Evolutionary conservation across 2,113 vertebrate genomes (phyloP), one percentile per base, ranked within the genome.

Genomic region (Chinchilla lanigera): DNA sequence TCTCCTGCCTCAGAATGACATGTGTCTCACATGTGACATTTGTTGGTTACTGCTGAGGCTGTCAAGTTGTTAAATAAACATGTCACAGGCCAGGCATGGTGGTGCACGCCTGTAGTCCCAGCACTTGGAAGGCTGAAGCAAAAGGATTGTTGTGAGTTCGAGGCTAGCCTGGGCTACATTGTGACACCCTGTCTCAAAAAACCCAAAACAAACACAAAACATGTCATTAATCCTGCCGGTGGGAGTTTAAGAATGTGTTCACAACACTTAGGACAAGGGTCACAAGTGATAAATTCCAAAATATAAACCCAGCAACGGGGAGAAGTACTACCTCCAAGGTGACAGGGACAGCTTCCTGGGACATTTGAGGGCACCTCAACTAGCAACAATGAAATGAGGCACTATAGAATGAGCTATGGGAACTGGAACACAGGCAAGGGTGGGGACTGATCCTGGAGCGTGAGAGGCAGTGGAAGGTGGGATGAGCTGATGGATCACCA

Each of bases 1-100:
- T 2, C 11, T 12, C 71, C 41, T 44, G 22, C 71, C 71, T 44
- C 71, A 75, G 41, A 71, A 73, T n/a, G 71, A 69, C 58, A 22
- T 30, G 13, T 52, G 52, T 12, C 58, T 22, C 0, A 33, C 3
- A 16, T 33, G 38, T 54, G 47, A 87, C 60, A 38, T 30, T 20
- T 61, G 16, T n/a, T 28, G 56, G n/a, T 41, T 47, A 17, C 33
- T 0, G 1, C 33, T 0, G 1, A 63, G 2, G 14, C 11, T 38
- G 1, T 38, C 38, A 87, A 86, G 58, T 41, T 38, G 41, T 69
- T 30, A 6, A 60, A 30, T 7, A 73, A 83, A 26, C 47, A 77
- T 33, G 73, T 22, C 63, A 14, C 16, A n/a, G 65, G 33, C 65
- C 33, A 35, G 33, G 33, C 65, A 67, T 17, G 33, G 6, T 19